Conservation (phyloP, 2,888 invertebrate genomes). For the Ellobium chinense region DNA sequence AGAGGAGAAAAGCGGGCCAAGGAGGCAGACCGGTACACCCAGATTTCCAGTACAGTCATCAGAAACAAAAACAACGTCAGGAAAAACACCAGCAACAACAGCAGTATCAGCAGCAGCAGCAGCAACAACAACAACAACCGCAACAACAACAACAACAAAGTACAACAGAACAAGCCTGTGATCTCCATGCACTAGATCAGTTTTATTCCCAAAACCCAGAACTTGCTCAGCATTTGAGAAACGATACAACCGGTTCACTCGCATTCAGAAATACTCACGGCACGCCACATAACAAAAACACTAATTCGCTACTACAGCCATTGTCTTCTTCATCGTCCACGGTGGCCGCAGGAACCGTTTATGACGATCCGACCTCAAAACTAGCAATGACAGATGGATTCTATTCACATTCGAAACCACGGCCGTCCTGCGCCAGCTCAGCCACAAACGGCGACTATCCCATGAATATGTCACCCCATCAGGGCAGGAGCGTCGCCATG, state of each 20-base stretch:
- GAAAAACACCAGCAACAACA: too few relatives aligned
- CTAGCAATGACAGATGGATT: background rate
- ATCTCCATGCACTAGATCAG: background rate
- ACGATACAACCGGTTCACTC: too few relatives aligned
- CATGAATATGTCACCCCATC: background rate
- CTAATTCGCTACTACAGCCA: background rate
- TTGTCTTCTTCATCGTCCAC: background rate
- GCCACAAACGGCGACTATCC: background rate
- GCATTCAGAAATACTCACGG: background rate
- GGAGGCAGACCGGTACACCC: background rate
- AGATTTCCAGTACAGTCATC: conserved; percentile 13
- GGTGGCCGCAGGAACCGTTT: too few relatives aligned
- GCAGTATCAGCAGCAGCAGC: background rate
- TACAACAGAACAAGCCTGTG: background rate
- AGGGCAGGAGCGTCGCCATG: background rate
- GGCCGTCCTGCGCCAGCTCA: background rate
- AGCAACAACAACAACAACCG: background rate
- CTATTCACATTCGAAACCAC: background rate
- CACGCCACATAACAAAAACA: background rate
- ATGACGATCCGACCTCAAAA: background rate
- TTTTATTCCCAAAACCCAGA: conserved; percentile 32
- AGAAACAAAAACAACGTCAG: too few relatives aligned
- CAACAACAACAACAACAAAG: background rate
- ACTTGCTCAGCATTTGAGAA: background rate
- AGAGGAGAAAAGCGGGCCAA: conserved; percentile 5